phyloP scores from a whole-genome alignment of 2,888 invertebrate species.

The Thera britannica region DNA sequence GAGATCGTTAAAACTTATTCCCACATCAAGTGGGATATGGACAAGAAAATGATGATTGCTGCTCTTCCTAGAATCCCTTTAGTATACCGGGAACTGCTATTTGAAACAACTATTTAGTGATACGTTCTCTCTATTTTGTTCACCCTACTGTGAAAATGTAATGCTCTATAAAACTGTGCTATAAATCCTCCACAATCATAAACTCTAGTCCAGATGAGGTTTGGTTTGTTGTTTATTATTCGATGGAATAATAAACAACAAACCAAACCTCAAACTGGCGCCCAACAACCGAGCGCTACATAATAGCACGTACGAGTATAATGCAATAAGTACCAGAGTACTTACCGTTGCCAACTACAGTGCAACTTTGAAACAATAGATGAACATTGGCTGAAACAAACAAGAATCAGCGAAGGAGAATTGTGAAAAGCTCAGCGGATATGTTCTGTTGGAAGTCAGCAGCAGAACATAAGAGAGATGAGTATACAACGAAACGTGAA shows the following conservation, averaged over 20 bases:
- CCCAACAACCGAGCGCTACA: constrained; percentile 32
- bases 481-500: not conserved
- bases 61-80: too few species aligned
- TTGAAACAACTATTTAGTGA: too few species aligned
- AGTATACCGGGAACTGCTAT: too few species aligned
- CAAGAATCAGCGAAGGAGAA: constrained; percentile 14
- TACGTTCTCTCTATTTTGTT: not conserved
- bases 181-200: not conserved
- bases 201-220: constrained; percentile 8
- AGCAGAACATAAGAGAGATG: not conserved
- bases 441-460: constrained; percentile 1
- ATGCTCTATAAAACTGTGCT: not conserved
- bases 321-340: constrained; percentile 5
- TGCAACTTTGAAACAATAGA: constrained; percentile 18
- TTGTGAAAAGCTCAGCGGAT: constrained; percentile 10
- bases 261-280: too few species aligned
- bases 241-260: too few species aligned
- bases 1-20: too few species aligned
- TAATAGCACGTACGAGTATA: not conserved
- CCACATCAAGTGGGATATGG: too few species aligned
- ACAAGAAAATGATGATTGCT: too few species aligned
- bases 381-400: constrained; percentile 15
- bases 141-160: not conserved
- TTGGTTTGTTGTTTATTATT: constrained; percentile 19
- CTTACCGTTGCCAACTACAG: constrained; percentile 9